Evolutionary conservation across 2,888 invertebrate genomes (phyloP).

Genomic region (Nycteola revayana): DNA sequence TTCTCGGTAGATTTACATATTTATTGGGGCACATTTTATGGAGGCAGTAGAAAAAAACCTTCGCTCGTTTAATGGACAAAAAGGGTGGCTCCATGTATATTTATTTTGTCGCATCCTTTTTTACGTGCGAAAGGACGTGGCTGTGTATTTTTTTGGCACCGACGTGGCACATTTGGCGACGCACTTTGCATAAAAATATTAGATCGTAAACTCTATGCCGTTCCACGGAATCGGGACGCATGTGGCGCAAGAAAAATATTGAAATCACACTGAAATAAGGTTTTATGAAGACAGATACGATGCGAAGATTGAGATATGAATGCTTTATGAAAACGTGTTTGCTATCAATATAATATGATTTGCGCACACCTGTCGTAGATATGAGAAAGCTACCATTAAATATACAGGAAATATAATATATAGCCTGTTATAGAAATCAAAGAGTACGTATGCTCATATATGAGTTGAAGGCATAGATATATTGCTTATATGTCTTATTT

Average conservation of each 20-base stretch:
- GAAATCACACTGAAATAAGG: conserved; percentile 60
- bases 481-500: conserved; percentile 14
- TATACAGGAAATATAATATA: conserved; percentile 14
- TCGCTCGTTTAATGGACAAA: conserved; percentile 79
- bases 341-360: conserved; percentile 45
- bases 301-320: conserved; percentile 61
- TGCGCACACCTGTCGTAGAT: conserved; percentile 43
- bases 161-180: conserved; percentile 77
- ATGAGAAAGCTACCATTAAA: conserved; percentile 5
- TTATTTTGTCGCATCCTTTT: conserved; percentile 81
- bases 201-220: conserved; percentile 71
- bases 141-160: conserved; percentile 70
- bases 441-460: conserved; percentile 9
- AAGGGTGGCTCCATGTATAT: conserved; percentile 80
- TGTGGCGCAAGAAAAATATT: conserved; percentile 66
- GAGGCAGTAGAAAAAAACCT: conserved; percentile 70
- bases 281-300: conserved; percentile 63
- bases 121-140: conserved; percentile 76
- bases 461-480: conserved; percentile 4
- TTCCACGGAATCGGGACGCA: conserved; percentile 64
- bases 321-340: conserved; percentile 38
- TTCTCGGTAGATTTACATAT: conserved; percentile 78
- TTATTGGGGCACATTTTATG: conserved; percentile 82
- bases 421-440: conserved; percentile 8
- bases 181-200: conserved; percentile 81